phyloP scores from a whole-genome alignment of 1,140 invertebrate species.

The Acromyrmex echinatior region DNA sequence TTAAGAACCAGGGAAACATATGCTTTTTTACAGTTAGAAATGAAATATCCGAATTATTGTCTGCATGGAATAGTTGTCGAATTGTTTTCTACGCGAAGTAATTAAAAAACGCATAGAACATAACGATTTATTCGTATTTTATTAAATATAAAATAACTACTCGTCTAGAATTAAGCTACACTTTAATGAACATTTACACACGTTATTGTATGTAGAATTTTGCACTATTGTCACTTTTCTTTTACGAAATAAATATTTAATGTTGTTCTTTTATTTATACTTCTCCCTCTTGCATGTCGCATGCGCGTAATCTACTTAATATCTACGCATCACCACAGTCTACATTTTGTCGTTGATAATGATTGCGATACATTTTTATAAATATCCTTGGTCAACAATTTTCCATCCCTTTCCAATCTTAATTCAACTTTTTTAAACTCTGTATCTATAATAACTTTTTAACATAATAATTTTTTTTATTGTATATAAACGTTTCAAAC shows the following conservation, averaged over 20 bases:
- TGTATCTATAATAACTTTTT: too few relatives aligned
- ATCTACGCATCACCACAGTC: background rate
- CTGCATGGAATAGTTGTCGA: background rate
- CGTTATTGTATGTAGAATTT: conserved; percentile 19
- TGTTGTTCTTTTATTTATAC: conserved; percentile 28
- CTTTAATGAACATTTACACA: background rate
- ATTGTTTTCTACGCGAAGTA: background rate
- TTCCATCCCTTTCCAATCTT: background rate
- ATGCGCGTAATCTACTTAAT: background rate
- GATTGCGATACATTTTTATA: background rate
- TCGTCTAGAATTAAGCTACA: conserved; percentile 6
- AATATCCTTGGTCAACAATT: background rate
- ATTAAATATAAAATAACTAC: background rate
- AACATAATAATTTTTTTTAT: too few relatives aligned
- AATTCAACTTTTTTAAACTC: background rate
- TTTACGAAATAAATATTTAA: conserved; percentile 54
- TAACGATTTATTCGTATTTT: background rate
- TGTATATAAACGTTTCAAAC: too few relatives aligned
- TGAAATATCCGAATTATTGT: background rate
- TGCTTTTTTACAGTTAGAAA: background rate
- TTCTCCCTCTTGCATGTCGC: conserved; percentile 24
- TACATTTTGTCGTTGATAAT: background rate
- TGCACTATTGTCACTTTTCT: conserved; percentile 28
- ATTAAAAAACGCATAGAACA: background rate
- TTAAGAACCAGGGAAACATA: background rate